These are phyloP conservation scores for Elephantulus edwardii DNA, from an alignment of 2,113 vertebrate genomes.

Conservation along the genomic window DNA sequence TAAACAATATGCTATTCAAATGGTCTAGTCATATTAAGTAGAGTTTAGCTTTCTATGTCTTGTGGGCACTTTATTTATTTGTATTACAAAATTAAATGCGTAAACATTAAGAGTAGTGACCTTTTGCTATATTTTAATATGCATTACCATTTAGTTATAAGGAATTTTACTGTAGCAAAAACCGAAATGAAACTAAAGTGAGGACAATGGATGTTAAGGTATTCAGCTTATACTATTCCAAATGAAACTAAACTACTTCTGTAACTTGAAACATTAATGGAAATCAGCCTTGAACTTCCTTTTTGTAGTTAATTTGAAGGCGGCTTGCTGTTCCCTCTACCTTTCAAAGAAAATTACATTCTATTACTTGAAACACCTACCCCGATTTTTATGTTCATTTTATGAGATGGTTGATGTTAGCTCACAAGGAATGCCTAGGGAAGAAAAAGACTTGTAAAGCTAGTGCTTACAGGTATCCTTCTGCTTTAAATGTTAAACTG, in stretches of 20 bases:
- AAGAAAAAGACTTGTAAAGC: neutral
- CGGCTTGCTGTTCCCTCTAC: constrained; percentile 14
- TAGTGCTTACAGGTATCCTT: neutral
- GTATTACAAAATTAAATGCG: neutral
- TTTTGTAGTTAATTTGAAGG: constrained; percentile 50
- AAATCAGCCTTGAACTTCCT: constrained; percentile 40
- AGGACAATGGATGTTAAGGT: constrained; percentile 25
- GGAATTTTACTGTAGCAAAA: constrained; percentile 28
- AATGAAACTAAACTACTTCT: constrained; percentile 46
- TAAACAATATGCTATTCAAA: neutral
- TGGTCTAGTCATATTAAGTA: neutral
- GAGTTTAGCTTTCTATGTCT: no score
- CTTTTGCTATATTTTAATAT: constrained; percentile 43
- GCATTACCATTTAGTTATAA: constrained; percentile 53
- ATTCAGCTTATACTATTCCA: neutral
- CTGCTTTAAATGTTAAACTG: neutral
- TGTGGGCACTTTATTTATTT: constrained; percentile 39
- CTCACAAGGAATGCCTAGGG: neutral
- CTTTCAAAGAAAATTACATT: constrained; percentile 56
- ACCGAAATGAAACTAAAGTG: constrained; percentile 34
- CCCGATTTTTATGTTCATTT: neutral
- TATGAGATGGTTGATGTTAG: neutral
- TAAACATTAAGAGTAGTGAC: constrained; percentile 32
- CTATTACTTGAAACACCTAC: constrained; percentile 16
- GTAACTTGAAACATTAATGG: constrained; percentile 12